Conservation (phyloP, 2,797 vertebrate genomes). For the Limosa lapponica region DNA sequence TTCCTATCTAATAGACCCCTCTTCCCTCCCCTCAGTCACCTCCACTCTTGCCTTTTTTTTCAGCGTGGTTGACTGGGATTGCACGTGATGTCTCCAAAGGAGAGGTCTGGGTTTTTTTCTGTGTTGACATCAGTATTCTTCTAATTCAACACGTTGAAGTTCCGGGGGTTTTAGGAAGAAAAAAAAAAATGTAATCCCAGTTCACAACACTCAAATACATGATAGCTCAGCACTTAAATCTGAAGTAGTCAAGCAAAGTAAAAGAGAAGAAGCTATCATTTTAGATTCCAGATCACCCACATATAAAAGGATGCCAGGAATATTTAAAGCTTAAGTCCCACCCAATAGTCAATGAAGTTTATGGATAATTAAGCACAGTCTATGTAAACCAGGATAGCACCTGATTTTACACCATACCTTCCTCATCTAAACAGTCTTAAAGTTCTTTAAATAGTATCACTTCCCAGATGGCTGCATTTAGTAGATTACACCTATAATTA, state of each 20-base stretch:
- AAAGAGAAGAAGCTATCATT: neutral
- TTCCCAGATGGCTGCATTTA: constrained; percentile 25
- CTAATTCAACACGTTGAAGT: neutral
- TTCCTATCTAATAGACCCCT: neutral
- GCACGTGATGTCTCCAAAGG: neutral
- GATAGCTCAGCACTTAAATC: neutral
- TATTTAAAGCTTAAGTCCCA: neutral
- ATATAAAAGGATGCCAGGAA: neutral
- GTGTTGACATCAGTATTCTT: neutral
- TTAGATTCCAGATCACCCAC: neutral
- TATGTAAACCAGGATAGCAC: neutral
- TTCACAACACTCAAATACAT: neutral
- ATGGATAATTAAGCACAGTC: neutral
- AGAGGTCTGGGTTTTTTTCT: fast-evolving
- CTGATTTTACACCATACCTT: neutral
- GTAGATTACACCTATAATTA: constrained; percentile 11
- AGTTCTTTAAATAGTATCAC: neutral
- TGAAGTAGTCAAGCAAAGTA: neutral
- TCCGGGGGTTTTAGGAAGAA: neutral
- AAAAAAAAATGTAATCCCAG: neutral
- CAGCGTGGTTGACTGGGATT: neutral
- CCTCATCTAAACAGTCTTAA: neutral
- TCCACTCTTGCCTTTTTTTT: neutral
- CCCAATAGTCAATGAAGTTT: neutral
- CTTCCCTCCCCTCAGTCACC: neutral